Evolutionary conservation across 2,113 vertebrate species (phyloP), one percentile per base, ranked within the genome.

Genomic region (Spea bombifrons): DNA sequence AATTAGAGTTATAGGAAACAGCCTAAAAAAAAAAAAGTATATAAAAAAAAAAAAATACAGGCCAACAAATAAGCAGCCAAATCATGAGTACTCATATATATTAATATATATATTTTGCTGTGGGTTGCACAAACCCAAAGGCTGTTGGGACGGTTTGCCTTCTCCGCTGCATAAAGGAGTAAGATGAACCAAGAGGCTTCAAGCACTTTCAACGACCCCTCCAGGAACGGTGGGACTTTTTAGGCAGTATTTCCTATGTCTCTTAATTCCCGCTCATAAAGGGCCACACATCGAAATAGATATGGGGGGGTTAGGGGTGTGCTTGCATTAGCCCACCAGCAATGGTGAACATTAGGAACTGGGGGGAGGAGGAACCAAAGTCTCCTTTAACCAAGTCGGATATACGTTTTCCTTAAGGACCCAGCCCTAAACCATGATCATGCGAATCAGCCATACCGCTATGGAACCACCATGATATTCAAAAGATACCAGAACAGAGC

Each of bases 81-180:
- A 59, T 61, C 76, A 78, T 78, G 67, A 63, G 55, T 52, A 30
- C 15, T 72, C 71, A 78, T 72, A 75, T 47, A 67, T 67, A 47
- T 47, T 50, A 65, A 74, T 71, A 48, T 77, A 53, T 78, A 71
- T 71, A 78, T 30, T 30, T 30, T 1, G 1, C 2, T 30, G 1
- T 30, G 1, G 1, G 30, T 30, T 1, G 30, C 30, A 30, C 30
- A 30, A 30, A 30, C 30, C 30, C 30, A 30, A 30, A 30, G 30
- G 30, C 30, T 30, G 30, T 30, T 30, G 30, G 30, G 30, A 47
- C 10, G 9, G 17, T 30, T 70, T 17, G 46, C 76, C 68, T 2
- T 71, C 52, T 78, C 61, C 13, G 13, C 61, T 66, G 76, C 76
- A 78, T 66, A 78, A 50, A 12, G 30, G 15, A 65, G 13, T 4